Base-by-base conservation (phyloP, 2,797 vertebrate species). In the Cuculus canorus region DNA sequence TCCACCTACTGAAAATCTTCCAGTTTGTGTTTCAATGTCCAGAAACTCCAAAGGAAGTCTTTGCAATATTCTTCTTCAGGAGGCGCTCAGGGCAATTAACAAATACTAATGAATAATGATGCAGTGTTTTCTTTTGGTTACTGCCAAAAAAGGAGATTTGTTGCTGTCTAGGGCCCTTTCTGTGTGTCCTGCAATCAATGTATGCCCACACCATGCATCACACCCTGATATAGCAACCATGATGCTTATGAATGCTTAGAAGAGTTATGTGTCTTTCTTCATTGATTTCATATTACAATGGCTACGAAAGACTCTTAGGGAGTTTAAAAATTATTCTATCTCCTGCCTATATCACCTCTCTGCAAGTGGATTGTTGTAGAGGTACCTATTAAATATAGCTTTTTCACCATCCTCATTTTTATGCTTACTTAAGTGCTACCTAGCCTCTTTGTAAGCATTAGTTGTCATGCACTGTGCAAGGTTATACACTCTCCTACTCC, bases 391-490 rank as follows among this genome's bases (percentile, higher is more conserved):
- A 71, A 71, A 71, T 17, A 50, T 5, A 69, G 33, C 21, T 52
- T 48, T 57, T 4, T 0, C 10, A 17, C 19, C 0, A 0, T 33
- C 33, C 33, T 76, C 18, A 4, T 2, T 21, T 71, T 91, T 82
- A n/a, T 78, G 87, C 61, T 82, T 66, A 79, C 52, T 28, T 65
- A 47, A 59, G 57, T 33, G 76, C 63, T 63, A 81, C 66, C 53
- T 24, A 30, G 65, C 15, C 48, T 82, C 32, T 88, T 60, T 53
- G 76, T 61, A 75, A 68, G 87, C 48, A 35, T 63, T 82, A 72
- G 57, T 35, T 85, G 33, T 37, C 30, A 22, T 28, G 63, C 16
- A 23, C 66, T 56, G 54, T 63, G 85, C 85, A 92, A 91, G 69
- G 77, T 69, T 90, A 86, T 21, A 50, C 13, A 23, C n/a, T 30